These are phyloP conservation scores for Plodia interpunctella DNA, from an alignment of 1,140 invertebrate species.

Conservation along the genomic window DNA sequence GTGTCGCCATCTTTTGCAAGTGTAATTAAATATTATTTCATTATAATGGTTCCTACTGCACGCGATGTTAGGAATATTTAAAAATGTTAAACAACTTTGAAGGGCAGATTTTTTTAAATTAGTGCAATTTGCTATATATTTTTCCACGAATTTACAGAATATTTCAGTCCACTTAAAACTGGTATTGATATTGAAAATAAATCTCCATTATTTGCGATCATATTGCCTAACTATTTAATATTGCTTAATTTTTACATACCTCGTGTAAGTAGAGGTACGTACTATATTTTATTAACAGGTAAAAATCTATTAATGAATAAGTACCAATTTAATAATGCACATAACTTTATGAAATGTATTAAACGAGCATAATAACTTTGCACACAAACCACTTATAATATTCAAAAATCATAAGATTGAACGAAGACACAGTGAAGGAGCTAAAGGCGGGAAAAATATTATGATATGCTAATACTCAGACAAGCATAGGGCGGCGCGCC, in stretches of 20 bases:
- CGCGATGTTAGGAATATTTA: background rate
- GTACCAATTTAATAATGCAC: too few species aligned
- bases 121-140: too few species aligned
- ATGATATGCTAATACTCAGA: background rate
- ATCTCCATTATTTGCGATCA: too few species aligned
- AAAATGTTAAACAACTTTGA: background rate
- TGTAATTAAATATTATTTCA: slow-evolving; percentile 6
- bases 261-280: too few species aligned
- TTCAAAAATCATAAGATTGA: slow-evolving; percentile 4
- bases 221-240: too few species aligned
- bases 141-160: too few species aligned
- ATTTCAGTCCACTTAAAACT: too few species aligned
- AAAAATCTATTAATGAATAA: too few species aligned
- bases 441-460: background rate
- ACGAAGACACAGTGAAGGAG: background rate
- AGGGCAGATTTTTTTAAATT: background rate
- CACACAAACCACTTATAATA: background rate
- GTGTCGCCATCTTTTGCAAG: slow-evolving; percentile 14
- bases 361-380: background rate
- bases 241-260: too few species aligned
- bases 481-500: slow-evolving; percentile 10
- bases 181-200: too few species aligned
- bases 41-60: background rate
- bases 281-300: too few species aligned
- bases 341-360: too few species aligned